Evolutionary conservation across 2,113 vertebrate species (phyloP).

Genomic region (Leptobrachium leishanense): DNA sequence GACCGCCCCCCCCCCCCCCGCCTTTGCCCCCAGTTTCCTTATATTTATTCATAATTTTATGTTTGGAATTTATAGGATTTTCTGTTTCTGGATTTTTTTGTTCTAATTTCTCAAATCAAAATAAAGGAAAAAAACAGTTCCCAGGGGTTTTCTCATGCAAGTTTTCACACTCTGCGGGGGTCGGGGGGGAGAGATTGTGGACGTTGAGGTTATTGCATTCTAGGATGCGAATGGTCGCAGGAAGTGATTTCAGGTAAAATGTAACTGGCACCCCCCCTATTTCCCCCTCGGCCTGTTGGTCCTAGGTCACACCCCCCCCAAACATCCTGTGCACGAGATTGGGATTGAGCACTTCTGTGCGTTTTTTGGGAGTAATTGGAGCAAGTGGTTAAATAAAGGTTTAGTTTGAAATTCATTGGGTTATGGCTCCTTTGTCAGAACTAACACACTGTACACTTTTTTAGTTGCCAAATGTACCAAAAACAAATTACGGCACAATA

Average conservation of each 20-base stretch:
- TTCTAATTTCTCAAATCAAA: slow-evolving; percentile 36
- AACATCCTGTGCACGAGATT: slow-evolving; percentile 27
- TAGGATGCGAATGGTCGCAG: not conserved
- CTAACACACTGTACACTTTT: not conserved
- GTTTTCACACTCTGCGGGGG: not conserved
- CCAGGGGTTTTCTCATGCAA: not conserved
- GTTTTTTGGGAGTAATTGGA: slow-evolving; percentile 6
- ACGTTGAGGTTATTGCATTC: not conserved
- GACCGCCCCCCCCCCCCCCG: not conserved
- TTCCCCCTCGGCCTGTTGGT: not conserved
- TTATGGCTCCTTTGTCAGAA: slow-evolving; percentile 6
- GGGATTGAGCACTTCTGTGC: slow-evolving; percentile 29
- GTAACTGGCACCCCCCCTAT: not conserved
- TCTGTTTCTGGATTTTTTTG: not conserved
- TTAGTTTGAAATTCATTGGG: slow-evolving; percentile 36
- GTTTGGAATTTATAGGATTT: slow-evolving; percentile 39
- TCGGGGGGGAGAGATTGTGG: not conserved
- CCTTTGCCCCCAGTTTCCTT: not conserved
- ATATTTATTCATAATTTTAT: slow-evolving; percentile 24
- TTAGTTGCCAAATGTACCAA: no score
- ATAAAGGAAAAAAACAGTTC: slow-evolving; percentile 1
- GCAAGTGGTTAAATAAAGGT: slow-evolving; percentile 40
- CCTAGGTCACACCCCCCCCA: not conserved
- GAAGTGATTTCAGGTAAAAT: not conserved
- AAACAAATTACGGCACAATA: no score